Base-by-base conservation (phyloP, 2,888 invertebrate species). In the Drosophila cognata region DNA sequence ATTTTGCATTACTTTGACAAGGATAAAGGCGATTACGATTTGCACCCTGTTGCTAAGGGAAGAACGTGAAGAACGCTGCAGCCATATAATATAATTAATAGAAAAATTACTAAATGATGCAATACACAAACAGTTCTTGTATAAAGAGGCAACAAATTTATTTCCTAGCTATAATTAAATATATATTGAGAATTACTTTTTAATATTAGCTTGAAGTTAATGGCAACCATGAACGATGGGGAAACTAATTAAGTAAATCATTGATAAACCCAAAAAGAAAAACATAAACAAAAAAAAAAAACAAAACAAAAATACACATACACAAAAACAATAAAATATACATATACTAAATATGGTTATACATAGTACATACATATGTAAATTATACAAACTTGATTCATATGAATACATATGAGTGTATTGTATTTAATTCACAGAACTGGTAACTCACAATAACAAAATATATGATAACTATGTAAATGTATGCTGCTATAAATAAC, bases 121-220 rank as follows among this genome's bases (percentile, higher is more conserved):
- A 63, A 79, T 72, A 83, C 65, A 72, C 61, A 74, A 69, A 84
- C 60, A 82, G 78, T 84, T 82, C 84, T 77, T 83, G 84, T 87
- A 88, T 75, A 84, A 88, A 87, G 78, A 75, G 75, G 70, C 74
- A 81, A 75, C 74, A 67, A 82, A 78, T 81, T 79, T 76, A 88
- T 78, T 83, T 81, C 81, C 78, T 91, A 90, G 87, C 79, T 89
- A 84, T 84, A 77, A 75, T 69, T 84, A 78, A 86, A 82, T 79
- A 80, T 56, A 53, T 81, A 84, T 78, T 70, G 78, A 87, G 82
- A 64, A 84, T 82, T 86, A 91, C 82, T 90, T 90, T 90, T 89
- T 84, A 87, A 89, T 82, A 89, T 79, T 89, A 88, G 88, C 79
- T 73, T 83, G 77, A 81, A 79, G 82, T 79, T 72, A 63, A 74